A percentile compares a stretch with the other conserved stretches of the same genome.
Conservation (phyloP, 1,140 invertebrate species). For the Cepaea nemoralis region DNA sequence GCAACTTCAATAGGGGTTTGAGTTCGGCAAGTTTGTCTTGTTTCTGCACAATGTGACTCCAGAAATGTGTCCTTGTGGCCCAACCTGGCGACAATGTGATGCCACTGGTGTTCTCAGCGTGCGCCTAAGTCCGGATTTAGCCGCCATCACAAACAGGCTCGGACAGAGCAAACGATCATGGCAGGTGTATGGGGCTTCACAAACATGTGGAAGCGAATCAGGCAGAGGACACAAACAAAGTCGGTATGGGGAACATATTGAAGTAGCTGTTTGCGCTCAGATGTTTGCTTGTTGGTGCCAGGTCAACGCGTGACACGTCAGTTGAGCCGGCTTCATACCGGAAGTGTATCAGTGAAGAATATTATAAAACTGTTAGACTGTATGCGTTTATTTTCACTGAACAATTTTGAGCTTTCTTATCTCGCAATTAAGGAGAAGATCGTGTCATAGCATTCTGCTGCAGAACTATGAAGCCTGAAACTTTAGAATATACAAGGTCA, state of each 20-base stretch:
- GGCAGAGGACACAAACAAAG: neutral
- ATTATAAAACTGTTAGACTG: too few species aligned
- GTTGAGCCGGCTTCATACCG: neutral
- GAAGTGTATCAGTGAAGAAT: neutral
- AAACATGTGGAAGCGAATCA: neutral
- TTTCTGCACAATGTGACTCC: neutral
- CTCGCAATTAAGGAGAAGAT: too few species aligned
- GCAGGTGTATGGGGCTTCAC: neutral
- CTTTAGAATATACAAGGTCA: too few species aligned
- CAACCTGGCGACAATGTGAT: neutral
- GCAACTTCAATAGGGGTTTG: neutral
- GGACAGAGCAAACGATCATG: neutral
- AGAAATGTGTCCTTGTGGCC: neutral
- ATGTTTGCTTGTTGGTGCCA: slow-evolving; percentile 18
- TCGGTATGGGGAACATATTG: neutral
- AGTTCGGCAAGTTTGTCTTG: neutral
- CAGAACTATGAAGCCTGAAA: too few species aligned
- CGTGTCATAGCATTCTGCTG: too few species aligned
- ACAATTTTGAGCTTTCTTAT: too few species aligned
- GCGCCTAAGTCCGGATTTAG: slow-evolving; percentile 6
- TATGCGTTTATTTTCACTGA: too few species aligned
- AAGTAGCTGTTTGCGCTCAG: neutral
- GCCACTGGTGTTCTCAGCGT: neutral
- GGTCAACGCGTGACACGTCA: neutral
- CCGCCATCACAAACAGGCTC: neutral